These are phyloP conservation scores for Drosophila pseudoobscura DNA, from an alignment of 1,140 invertebrate genomes.

Conservation along the genomic window DNA sequence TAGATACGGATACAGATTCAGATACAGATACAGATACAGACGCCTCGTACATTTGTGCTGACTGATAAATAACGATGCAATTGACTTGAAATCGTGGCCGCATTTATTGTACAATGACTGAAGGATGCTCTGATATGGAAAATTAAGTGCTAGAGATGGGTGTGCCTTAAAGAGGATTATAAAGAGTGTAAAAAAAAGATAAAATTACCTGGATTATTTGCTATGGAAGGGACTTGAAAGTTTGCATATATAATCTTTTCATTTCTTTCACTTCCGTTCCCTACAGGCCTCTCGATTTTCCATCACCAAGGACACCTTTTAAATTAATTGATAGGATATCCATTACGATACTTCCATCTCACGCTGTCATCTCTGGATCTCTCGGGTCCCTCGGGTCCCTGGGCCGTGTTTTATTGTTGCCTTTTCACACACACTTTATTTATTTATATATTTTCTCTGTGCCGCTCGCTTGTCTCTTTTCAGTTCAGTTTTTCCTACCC, in stretches of 20 bases:
- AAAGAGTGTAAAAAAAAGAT: not conserved
- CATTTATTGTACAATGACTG: constrained; percentile 49
- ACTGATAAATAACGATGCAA: constrained; percentile 76
- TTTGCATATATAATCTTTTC: too few relatives aligned
- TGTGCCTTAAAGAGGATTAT: constrained; percentile 6
- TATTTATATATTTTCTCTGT: constrained; percentile 59
- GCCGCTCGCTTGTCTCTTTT: constrained; percentile 16
- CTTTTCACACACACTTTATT: constrained; percentile 65
- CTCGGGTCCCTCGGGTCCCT: not conserved
- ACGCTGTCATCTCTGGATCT: constrained; percentile 34
- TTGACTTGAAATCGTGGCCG: constrained; percentile 70
- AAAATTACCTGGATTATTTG: too few relatives aligned
- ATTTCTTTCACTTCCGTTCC: not conserved
- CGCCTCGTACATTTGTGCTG: constrained; percentile 47
- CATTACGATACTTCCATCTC: constrained; percentile 11
- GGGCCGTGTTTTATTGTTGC: constrained; percentile 57
- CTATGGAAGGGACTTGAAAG: too few relatives aligned
- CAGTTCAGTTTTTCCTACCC: constrained; percentile 1
- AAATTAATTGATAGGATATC: too few relatives aligned
- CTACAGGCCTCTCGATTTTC: not conserved
- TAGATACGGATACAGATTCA: not conserved
- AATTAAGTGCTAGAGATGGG: constrained; percentile 1
- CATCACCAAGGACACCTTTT: constrained; percentile 1
- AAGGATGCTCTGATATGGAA: constrained; percentile 1
- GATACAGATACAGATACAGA: not conserved